phyloP scores from a whole-genome alignment of 1,140 invertebrate species.

The Apocrypta bakeri region DNA sequence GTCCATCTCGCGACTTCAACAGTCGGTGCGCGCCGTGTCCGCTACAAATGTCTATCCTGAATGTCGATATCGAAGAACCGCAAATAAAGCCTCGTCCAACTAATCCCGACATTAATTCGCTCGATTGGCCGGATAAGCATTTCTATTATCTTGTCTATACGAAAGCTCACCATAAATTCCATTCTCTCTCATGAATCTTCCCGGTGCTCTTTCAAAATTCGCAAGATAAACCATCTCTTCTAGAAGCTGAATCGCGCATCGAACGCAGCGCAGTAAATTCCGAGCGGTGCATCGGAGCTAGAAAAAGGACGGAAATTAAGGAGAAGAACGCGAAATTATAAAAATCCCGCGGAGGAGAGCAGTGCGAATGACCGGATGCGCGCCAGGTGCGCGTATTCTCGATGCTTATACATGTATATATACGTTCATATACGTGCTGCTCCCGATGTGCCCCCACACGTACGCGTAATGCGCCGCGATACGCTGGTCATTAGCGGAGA shows the following conservation, averaged over 20 bases:
- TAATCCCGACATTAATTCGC: background rate
- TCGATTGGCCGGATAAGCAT: background rate
- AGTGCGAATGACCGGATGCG: conserved; percentile 44
- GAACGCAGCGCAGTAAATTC: background rate
- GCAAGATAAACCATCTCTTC: background rate
- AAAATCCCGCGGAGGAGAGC: background rate
- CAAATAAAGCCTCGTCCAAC: background rate
- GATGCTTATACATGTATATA: background rate
- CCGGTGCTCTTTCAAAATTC: background rate
- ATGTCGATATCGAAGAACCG: background rate
- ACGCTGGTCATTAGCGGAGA: conserved; percentile 40
- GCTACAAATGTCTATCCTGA: too few species aligned
- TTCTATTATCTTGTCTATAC: background rate
- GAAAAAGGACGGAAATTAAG: conserved; percentile 40
- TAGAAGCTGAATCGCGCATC: background rate
- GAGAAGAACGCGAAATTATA: conserved; percentile 4
- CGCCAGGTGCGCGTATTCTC: background rate
- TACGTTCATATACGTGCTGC: background rate
- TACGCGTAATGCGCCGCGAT: conserved; percentile 28
- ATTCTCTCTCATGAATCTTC: background rate
- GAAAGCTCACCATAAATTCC: background rate
- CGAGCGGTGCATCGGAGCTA: background rate
- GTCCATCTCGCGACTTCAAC: too few species aligned
- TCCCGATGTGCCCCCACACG: background rate
- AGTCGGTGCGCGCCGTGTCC: too few species aligned